Evolutionary conservation across 2,113 vertebrate species (phyloP), one percentile per base, ranked within the genome.

Genomic region (Danio rerio): DNA sequence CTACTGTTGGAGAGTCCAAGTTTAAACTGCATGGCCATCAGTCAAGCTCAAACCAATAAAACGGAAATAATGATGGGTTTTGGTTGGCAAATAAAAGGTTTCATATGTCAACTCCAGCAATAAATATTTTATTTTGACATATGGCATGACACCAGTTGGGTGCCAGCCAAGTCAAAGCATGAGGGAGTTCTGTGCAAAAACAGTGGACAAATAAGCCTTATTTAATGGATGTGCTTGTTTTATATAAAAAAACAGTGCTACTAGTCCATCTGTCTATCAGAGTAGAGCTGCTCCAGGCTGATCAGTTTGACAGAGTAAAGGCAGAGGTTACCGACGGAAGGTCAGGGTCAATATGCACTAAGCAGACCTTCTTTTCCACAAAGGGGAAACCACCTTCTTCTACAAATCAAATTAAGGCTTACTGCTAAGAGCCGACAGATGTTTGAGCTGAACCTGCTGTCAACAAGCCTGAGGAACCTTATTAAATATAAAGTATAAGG

Each of bases 291-390:
- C 40, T 59, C n/a, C 16, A 20, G 55, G 72, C 42, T 10, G 58
- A 81, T 81, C 65, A 75, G 59, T 53, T 45, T 72, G 74, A 78
- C 72, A 81, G 68, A 56, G 59, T 61, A 49, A 18, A 65, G 50
- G 58, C 56, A 87, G 8, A 4, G 90, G 80, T 63, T 45, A 92
- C 92, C 87, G 93, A 93, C 81, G 88, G 80, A 89, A 90, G 94
- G 94, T 95, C 94, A 96, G 91, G 86, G 87, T 91, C 53, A 69
- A 2, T 78, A 89, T 90, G 92, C 91, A 92, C 86, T 90, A 90
- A 59, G 92, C 92, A 93, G 89, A 93, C 84, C 93, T 95, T 92
- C 94, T 95, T 96, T 96, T 94, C 93, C 95, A 93, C 91, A 90
- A 85, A 86, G 92, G 91, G 91, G 91, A 90, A 90, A 88, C 88